phyloP scores from a whole-genome alignment of 2,797 vertebrate species.

The Enteromius treurensis region DNA sequence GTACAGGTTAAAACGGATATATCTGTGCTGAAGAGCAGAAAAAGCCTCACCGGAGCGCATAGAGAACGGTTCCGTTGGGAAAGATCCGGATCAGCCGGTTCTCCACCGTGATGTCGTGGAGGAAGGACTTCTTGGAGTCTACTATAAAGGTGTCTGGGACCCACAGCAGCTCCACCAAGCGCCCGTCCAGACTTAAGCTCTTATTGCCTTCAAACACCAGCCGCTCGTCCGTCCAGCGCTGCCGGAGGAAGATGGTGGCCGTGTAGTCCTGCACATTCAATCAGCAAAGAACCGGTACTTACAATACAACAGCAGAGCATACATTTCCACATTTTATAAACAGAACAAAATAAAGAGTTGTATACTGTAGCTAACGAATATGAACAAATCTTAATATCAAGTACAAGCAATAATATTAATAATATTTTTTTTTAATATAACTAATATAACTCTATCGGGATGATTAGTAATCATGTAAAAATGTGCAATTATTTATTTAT shows the following conservation, averaged over 20 bases:
- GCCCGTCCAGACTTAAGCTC: conserved; percentile 90
- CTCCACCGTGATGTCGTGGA: conserved; percentile 92
- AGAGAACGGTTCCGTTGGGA: conserved; percentile 90
- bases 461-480: background rate
- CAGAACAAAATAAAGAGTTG: background rate
- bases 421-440: background rate
- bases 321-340: background rate
- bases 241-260: conserved; percentile 89
- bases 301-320: background rate
- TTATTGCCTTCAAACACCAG: conserved; percentile 90
- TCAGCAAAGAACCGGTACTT: background rate
- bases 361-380: background rate
- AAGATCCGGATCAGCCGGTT: conserved; percentile 92
- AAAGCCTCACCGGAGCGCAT: conserved; percentile 81
- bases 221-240: conserved; percentile 90
- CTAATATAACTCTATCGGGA: too few relatives aligned
- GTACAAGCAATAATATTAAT: background rate
- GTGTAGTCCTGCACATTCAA: conserved; percentile 85
- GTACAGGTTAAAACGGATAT: background rate
- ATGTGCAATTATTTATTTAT: background rate
- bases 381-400: background rate
- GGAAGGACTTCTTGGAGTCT: conserved; percentile 92
- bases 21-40: too few relatives aligned
- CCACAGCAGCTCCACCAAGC: conserved; percentile 91
- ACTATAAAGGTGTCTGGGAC: conserved; percentile 92